Evolutionary conservation across 2,113 vertebrate genomes (phyloP), one percentile per base, ranked within the genome.

Genomic region (Gasterosteus aculeatus): DNA sequence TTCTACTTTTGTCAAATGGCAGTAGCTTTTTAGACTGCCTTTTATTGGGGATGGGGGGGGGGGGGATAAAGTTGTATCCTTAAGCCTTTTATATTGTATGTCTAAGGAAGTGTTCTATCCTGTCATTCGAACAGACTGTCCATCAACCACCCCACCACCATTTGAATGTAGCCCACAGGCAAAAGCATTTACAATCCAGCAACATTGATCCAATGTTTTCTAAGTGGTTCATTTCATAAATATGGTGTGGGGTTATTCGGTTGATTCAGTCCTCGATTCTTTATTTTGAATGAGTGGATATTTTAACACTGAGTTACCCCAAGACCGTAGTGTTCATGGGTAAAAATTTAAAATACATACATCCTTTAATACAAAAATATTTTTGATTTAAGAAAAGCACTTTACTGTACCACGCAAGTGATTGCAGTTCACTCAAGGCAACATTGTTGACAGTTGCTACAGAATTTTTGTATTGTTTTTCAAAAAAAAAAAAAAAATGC

Each of bases 381-480:
- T 77, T 84, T 87, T 91, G 91, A 91, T 93, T 93, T 88, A 86
- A 94, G 95, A 93, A 88, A 96, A 97, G 97, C 97, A 98, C 98
- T 99, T 98, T 97, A 94, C 95, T 92, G 93, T 95, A 96, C 93
- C 96, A 95, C 94, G 95, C 95, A 94, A 95, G 87, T 96, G 95
- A 96, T 94, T 93, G 92, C 94, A 95, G 94, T 96, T 95, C 94
- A 94, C 90, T 85, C 93, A 88, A 94, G 86, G 92, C 91, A 92
- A 94, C 86, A 87, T 88, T 92, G 91, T 84, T 91, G 92, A 93
- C 88, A 83, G 94, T 96, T 95, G 92, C 94, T 90, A 93, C 95
- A 94, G 95, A 94, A 94, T 97, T 98, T 26, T 98, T 99, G 95
- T 99, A 97, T 97, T 95, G 93, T 96, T 97, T 98, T 99, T 97